Evolutionary conservation across 2,797 vertebrate species (phyloP).

Genomic region (Staurois parvus): DNA sequence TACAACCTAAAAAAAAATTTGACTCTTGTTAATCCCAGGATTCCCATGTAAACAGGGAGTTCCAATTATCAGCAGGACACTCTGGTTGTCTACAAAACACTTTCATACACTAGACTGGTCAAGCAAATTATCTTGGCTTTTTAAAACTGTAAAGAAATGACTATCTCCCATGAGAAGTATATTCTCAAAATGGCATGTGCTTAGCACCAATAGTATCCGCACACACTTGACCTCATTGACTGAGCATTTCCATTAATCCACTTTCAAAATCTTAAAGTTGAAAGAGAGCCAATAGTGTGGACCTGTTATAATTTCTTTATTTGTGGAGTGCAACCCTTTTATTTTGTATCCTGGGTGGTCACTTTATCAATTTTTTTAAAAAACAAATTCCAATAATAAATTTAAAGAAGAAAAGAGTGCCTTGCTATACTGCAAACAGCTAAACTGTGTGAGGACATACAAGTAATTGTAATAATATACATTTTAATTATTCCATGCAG

Average conservation of each 20-base stretch:
- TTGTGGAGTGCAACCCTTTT: background rate
- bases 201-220: constrained; percentile 10
- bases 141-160: constrained; percentile 15
- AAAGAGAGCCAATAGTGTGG: background rate
- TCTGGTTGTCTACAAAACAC: constrained; percentile 7
- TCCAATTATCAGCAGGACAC: constrained; percentile 7
- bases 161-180: constrained; percentile 21
- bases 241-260: constrained; percentile 30
- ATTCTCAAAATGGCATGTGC: constrained; percentile 24
- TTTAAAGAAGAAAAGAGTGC: no score
- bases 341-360: background rate
- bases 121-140: constrained; percentile 20
- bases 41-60: background rate
- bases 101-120: constrained; percentile 21
- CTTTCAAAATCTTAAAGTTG: constrained; percentile 5
- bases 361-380: background rate
- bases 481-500: background rate
- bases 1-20: no score
- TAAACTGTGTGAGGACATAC: background rate
- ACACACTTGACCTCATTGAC: constrained; percentile 21
- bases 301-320: background rate
- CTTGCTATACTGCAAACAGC: background rate
- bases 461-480: no score
- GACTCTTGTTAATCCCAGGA: no score
- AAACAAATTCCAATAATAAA: no score